These are phyloP conservation scores for Cardiocondyla obscurior DNA, from an alignment of 1,140 invertebrate genomes.

Conservation along the genomic window DNA sequence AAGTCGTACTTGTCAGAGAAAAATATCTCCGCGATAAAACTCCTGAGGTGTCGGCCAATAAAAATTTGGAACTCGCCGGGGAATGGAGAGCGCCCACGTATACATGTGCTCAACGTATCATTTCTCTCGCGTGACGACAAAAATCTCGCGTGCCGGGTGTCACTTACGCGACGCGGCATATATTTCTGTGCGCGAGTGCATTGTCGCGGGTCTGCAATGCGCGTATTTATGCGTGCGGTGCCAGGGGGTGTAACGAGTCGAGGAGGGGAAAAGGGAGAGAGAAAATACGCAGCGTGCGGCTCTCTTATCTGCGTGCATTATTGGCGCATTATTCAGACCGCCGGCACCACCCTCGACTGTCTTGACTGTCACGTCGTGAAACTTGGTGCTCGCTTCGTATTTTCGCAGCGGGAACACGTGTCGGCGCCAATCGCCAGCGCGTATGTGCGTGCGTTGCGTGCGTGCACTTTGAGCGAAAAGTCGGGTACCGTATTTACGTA, in stretches of 20 bases:
- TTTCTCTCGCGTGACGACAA: constrained; percentile 39
- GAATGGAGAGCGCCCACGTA: not conserved
- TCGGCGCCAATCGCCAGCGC: constrained; percentile 32
- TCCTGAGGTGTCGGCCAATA: constrained; percentile 39
- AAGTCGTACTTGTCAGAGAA: constrained; percentile 20
- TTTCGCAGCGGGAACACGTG: constrained; percentile 23
- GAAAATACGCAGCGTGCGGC: not conserved
- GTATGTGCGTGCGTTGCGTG: constrained; percentile 54
- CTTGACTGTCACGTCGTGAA: constrained; percentile 42
- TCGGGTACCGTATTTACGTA: constrained; percentile 24
- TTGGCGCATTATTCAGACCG: constrained; percentile 55
- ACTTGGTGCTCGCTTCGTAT: constrained; percentile 38
- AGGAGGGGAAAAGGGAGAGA: not conserved
- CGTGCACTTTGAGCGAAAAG: constrained; percentile 36
- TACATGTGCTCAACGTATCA: constrained; percentile 23
- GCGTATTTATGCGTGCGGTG: constrained; percentile 30
- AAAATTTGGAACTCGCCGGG: constrained; percentile 40
- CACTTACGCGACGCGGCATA: constrained; percentile 43
- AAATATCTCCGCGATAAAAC: constrained; percentile 47
- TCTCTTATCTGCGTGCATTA: constrained; percentile 46
- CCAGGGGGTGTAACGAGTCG: not conserved
- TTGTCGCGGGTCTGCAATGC: constrained; percentile 29
- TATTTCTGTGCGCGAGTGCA: constrained; percentile 42
- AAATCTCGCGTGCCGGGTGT: constrained; percentile 49
- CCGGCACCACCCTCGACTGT: constrained; percentile 34